phyloP scores from a whole-genome alignment of 1,140 invertebrate species.

The Drosophila ficusphila region DNA sequence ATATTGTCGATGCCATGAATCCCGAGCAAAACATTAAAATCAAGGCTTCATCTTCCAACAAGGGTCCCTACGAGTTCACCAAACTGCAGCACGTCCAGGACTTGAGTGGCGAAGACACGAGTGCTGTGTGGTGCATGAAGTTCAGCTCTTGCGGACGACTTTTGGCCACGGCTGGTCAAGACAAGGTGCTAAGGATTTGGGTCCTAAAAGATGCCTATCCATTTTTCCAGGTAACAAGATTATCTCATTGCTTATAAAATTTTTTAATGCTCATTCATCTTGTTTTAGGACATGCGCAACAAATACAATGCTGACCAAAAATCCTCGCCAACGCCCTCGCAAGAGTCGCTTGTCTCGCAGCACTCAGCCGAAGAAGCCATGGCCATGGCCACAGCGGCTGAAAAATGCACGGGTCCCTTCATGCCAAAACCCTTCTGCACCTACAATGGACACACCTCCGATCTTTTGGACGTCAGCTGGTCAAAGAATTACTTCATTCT shows the following conservation, averaged over 20 bases:
- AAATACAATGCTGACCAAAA: conserved; percentile 95
- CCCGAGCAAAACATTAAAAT: conserved; percentile 95
- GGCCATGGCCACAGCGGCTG: conserved; percentile 85
- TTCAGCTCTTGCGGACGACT: conserved; percentile 97
- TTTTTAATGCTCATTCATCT: neutral
- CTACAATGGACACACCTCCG: conserved; percentile 97
- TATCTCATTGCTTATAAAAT: neutral
- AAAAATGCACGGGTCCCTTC: conserved; percentile 90
- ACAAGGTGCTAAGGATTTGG: conserved; percentile 96
- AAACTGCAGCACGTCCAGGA: conserved; percentile 89
- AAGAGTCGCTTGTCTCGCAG: conserved; percentile 93
- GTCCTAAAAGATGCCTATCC: conserved; percentile 93
- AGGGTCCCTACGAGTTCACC: conserved; percentile 97
- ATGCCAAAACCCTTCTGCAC: conserved; percentile 96
- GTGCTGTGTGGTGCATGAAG: conserved; percentile 99
- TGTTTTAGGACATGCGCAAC: conserved; percentile 93
- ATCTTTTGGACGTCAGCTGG: conserved; percentile 98
- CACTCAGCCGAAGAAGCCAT: conserved; percentile 88
- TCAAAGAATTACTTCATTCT: conserved; percentile 99
- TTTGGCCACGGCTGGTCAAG: conserved; percentile 97
- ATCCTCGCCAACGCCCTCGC: conserved; percentile 94
- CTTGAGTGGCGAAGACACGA: conserved; percentile 92
- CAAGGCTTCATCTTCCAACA: conserved; percentile 96
- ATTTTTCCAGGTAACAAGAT: conserved; percentile 89
- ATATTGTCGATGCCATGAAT: conserved; percentile 93